Evolutionary conservation across 2,113 vertebrate genomes (phyloP).

Genomic region (Gasterosteus nipponicus): DNA sequence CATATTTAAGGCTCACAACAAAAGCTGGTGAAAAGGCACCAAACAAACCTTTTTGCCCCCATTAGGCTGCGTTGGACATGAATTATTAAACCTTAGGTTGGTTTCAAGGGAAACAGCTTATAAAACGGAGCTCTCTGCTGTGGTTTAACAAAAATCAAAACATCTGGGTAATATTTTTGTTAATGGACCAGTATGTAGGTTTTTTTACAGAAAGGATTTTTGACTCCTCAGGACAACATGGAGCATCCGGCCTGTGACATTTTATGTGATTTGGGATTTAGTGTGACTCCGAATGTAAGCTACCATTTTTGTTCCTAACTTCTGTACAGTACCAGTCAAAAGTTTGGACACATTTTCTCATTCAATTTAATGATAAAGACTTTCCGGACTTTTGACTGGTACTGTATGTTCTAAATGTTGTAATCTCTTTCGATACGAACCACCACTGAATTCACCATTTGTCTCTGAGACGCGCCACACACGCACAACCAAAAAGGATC

Average conservation of each 20-base stretch:
- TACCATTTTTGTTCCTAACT: background rate
- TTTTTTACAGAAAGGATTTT: background rate
- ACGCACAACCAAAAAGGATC: background rate
- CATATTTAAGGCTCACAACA: background rate
- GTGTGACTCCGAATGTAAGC: background rate
- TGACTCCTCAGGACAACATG: background rate
- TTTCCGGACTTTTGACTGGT: no score
- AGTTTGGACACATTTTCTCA: no score
- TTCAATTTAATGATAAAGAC: no score
- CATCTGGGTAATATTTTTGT: background rate
- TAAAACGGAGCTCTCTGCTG: conserved; percentile 3
- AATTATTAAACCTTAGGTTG: background rate
- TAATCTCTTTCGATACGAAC: conserved; percentile 16
- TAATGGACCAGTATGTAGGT: no score
- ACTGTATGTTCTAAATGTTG: background rate
- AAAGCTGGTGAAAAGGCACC: background rate
- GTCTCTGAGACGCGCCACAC: conserved; percentile 1
- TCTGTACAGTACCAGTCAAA: no score
- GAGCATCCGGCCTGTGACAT: background rate
- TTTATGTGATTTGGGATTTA: background rate
- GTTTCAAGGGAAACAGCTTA: conserved; percentile 4
- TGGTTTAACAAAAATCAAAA: background rate
- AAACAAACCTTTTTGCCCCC: background rate
- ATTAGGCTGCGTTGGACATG: background rate
- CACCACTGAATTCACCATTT: conserved; percentile 8